Evolutionary conservation across 2,113 vertebrate species (phyloP).

Genomic region (Brachyistius frenatus): DNA sequence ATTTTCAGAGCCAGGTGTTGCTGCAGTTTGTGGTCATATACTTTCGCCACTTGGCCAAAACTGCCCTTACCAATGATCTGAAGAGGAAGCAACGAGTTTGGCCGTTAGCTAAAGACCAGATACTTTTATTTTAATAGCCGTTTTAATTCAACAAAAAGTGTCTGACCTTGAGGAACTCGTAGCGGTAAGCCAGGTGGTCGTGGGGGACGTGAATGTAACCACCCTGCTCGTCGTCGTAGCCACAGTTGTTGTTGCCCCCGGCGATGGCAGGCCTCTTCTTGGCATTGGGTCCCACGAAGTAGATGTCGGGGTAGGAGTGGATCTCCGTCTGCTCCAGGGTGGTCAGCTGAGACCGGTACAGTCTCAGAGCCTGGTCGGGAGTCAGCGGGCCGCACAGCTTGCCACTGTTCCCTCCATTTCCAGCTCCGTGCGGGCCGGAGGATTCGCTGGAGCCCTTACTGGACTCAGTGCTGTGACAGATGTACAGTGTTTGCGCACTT

Average conservation of each 20-base stretch:
- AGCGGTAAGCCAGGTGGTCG: conserved; percentile 96
- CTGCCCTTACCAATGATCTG: conserved; percentile 98
- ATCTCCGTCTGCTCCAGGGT: conserved; percentile 94
- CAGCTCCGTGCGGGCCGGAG: conserved; percentile 50
- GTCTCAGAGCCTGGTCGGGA: conserved; percentile 93
- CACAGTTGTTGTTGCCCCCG: conserved; percentile 92
- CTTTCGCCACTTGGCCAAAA: conserved; percentile 97
- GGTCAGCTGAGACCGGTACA: conserved; percentile 91
- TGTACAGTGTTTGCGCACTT: background rate
- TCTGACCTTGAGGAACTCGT: conserved; percentile 94
- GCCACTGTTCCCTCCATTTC: conserved; percentile 67
- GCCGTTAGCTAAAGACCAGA: background rate
- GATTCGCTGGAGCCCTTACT: conserved; percentile 85
- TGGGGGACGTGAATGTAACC: conserved; percentile 95
- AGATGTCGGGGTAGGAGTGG: conserved; percentile 90
- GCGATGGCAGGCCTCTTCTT: conserved; percentile 93
- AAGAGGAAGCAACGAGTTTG: conserved; percentile 47
- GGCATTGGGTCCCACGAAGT: conserved; percentile 95
- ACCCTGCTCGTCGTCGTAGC: conserved; percentile 96
- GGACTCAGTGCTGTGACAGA: conserved; percentile 72
- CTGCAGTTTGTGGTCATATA: conserved; percentile 96
- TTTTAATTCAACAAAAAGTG: too few relatives aligned
- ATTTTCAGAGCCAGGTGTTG: conserved; percentile 97
- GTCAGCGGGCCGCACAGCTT: conserved; percentile 85
- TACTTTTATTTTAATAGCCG: too few relatives aligned